Evolutionary conservation across 2,113 vertebrate genomes (phyloP).

Genomic region (Arizona elegans): DNA sequence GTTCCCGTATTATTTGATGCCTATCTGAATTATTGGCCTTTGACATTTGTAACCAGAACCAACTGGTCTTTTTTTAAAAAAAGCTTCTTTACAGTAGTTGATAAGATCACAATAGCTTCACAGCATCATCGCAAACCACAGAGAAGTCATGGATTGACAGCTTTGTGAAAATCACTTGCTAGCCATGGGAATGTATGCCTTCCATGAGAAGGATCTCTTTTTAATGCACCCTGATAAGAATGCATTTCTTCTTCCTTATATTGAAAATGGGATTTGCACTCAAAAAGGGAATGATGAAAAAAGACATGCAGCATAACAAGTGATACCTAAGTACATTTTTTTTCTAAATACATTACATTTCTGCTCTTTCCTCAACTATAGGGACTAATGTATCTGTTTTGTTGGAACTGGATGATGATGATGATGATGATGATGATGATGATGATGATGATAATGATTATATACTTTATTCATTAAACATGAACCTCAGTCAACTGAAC

Average conservation of each 20-base stretch:
- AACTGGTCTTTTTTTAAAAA: slow-evolving; percentile 25
- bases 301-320: neutral
- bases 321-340: neutral
- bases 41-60: slow-evolving; percentile 41
- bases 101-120: slow-evolving; percentile 47
- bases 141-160: neutral
- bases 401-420: too few relatives aligned
- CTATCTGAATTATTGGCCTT: slow-evolving; percentile 45
- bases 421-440: too few relatives aligned
- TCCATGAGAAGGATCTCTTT: slow-evolving; percentile 25
- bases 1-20: slow-evolving; percentile 43
- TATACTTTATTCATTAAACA: too few relatives aligned
- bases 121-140: slow-evolving; percentile 39
- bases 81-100: slow-evolving; percentile 11
- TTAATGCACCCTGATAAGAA: neutral
- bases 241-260: neutral
- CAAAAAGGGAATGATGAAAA: slow-evolving; percentile 1
- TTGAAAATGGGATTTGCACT: slow-evolving; percentile 8
- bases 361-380: neutral
- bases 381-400: neutral
- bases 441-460: too few relatives aligned
- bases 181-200: neutral
- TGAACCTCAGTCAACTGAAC: too few relatives aligned
- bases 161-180: slow-evolving; percentile 22
- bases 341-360: neutral